Percentiles rank a stretch among this genome's conserved stretches.
Conservation (phyloP, 2,113 vertebrate genomes). For the Anthoscopus minutus region DNA sequence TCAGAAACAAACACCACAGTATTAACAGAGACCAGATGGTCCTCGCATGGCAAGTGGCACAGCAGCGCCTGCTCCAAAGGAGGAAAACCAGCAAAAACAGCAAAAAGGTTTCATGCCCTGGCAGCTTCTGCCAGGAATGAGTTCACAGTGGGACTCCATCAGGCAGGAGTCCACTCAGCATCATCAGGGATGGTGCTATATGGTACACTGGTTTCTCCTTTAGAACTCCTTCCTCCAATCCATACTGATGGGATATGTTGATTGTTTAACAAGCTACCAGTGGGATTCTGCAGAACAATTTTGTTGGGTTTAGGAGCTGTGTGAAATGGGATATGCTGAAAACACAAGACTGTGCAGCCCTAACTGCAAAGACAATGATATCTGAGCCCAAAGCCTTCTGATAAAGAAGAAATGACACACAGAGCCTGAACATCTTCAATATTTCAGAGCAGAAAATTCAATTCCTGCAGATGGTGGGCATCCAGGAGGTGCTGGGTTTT, state of each 20-base stretch:
- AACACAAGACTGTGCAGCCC: not conserved
- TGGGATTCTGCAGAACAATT: not conserved
- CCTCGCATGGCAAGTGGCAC: not conserved
- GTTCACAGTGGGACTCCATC: not conserved
- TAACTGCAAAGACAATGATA: not conserved
- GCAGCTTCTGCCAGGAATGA: not conserved
- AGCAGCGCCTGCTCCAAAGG: not conserved
- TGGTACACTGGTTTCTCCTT: not conserved
- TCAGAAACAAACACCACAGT: not conserved
- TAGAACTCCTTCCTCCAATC: not conserved
- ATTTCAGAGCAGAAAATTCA: not conserved
- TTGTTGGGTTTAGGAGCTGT: not conserved
- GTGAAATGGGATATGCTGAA: not conserved
- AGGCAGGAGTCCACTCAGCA: not conserved
- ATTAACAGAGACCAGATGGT: not conserved
- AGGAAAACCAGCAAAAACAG: not conserved
- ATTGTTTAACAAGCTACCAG: not conserved
- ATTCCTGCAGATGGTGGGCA: not conserved
- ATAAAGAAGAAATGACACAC: not conserved
- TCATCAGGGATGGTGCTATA: not conserved
- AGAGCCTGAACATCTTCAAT: not conserved
- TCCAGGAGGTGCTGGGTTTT: not conserved
- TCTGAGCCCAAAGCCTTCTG: not conserved
- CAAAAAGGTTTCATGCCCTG: not conserved
- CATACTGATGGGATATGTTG: not conserved